These are phyloP conservation scores for Melinaea menophilus DNA, from an alignment of 2,888 invertebrate genomes.

Conservation along the genomic window DNA sequence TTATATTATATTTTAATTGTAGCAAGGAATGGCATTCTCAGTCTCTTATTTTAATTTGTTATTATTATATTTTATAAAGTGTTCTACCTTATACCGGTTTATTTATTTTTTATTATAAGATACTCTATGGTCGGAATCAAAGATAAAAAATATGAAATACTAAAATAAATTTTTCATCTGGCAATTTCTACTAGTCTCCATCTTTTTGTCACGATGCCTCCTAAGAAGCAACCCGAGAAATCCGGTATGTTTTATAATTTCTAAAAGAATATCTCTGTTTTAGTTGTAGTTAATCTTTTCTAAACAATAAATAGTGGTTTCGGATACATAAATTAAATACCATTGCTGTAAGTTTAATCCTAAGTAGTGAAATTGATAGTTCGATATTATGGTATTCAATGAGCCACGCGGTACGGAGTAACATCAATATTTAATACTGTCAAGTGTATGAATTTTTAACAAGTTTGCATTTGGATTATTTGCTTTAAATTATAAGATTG, in stretches of 20 bases:
- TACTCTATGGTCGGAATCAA: background rate
- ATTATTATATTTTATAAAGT: no score
- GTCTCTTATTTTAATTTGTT: no score
- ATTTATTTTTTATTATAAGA: background rate
- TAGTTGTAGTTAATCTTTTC: constrained; percentile 6
- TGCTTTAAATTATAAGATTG: background rate
- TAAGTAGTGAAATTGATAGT: constrained; percentile 4
- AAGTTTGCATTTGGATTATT: background rate
- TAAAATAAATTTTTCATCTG: constrained; percentile 10
- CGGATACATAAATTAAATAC: background rate
- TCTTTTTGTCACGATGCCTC: constrained; percentile 86
- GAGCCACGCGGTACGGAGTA: constrained; percentile 32
- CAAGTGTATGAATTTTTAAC: background rate
- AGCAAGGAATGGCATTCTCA: no score
- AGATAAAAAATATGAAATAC: background rate
- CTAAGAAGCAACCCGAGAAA: constrained; percentile 91
- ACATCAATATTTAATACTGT: background rate
- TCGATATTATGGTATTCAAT: constrained; percentile 10
- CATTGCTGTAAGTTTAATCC: background rate
- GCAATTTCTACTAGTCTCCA: constrained; percentile 44
- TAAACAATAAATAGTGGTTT: background rate
- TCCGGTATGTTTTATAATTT: constrained; percentile 80
- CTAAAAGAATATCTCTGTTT: constrained; percentile 5
- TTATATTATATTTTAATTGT: no score
- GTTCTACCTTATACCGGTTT: background rate